These are phyloP conservation scores for Casuarius casuarius DNA, from an alignment of 2,113 vertebrate genomes.

Conservation along the genomic window DNA sequence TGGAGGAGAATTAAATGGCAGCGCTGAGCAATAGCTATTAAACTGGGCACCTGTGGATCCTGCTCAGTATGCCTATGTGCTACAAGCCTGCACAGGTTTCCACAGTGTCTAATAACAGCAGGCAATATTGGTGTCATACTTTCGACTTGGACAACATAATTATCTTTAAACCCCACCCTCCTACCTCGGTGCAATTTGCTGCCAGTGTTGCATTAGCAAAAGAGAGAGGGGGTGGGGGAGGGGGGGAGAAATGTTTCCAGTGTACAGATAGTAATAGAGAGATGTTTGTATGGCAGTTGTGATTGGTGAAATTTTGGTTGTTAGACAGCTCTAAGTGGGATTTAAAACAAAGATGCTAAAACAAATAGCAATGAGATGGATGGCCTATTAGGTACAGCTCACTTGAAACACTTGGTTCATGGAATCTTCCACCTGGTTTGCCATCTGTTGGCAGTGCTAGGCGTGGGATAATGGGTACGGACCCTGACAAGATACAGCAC, in stretches of 20 bases:
- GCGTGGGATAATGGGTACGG: not conserved
- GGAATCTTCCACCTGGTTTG: not conserved
- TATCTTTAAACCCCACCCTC: not conserved
- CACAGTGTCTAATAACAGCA: not conserved
- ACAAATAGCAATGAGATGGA: constrained; percentile 23
- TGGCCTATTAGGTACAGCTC: constrained; percentile 19
- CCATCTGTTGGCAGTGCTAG: not conserved
- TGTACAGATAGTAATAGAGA: not conserved
- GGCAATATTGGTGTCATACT: constrained; percentile 4
- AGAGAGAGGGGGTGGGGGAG: not conserved
- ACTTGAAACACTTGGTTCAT: not conserved
- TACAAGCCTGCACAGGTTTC: constrained; percentile 52
- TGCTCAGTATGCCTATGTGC: not conserved
- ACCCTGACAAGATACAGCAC: not conserved
- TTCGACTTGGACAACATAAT: not conserved
- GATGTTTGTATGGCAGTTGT: constrained; percentile 7
- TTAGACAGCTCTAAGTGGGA: constrained; percentile 31
- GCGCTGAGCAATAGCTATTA: constrained; percentile 1
- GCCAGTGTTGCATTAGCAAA: not conserved
- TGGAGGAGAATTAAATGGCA: not conserved
- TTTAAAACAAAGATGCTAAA: constrained; percentile 55
- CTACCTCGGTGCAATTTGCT: not conserved
- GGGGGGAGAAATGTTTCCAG: not conserved
- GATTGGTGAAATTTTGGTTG: constrained; percentile 25
- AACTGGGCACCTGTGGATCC: constrained; percentile 23